Conservation (phyloP, 2,888 invertebrate species). For the Rhaphigaster nebulosa region DNA sequence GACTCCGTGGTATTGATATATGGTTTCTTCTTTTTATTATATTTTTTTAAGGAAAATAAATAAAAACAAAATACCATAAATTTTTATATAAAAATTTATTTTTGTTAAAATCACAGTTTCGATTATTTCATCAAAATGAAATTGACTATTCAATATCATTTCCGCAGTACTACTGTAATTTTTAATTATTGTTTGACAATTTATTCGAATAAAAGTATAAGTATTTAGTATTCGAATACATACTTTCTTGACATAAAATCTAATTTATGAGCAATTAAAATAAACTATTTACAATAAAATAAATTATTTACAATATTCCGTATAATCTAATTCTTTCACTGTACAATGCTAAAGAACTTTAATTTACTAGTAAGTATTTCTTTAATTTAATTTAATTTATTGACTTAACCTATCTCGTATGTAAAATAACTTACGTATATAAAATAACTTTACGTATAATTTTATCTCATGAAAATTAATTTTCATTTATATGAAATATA, state of each 20-base stretch:
- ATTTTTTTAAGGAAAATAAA: not conserved
- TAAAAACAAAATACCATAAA: not conserved
- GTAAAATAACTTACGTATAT: not conserved
- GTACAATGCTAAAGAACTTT: not conserved
- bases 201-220: not conserved
- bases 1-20: too few species aligned
- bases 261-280: not conserved
- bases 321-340: not conserved
- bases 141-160: not conserved
- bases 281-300: conserved; percentile 39
- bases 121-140: not conserved
- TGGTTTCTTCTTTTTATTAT: too few species aligned
- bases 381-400: too few species aligned
- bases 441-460: not conserved
- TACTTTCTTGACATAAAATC: not conserved
- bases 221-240: too few species aligned
- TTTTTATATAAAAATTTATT: not conserved
- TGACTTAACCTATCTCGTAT: too few species aligned
- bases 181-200: not conserved
- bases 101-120: not conserved
- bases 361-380: not conserved
- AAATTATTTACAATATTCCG: not conserved
- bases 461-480: not conserved
- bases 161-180: not conserved
- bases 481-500: too few species aligned